These are phyloP conservation scores for Pantherophis guttatus DNA, from an alignment of 2,113 vertebrate genomes.

Conservation along the genomic window DNA sequence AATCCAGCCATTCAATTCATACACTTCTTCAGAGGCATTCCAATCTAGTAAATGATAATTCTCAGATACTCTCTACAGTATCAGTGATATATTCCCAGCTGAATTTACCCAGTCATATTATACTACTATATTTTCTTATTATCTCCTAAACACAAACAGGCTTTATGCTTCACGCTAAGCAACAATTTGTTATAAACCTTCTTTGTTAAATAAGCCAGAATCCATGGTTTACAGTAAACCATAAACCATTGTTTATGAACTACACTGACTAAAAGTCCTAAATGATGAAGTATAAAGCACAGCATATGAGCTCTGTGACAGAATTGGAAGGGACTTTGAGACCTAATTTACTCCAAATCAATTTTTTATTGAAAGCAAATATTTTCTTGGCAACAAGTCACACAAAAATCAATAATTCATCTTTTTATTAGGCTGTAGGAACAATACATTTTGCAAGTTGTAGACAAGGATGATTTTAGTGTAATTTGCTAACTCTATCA, in stretches of 20 bases:
- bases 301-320: neutral
- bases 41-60: neutral
- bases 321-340: neutral
- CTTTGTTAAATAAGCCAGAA: neutral
- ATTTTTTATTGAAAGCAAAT: neutral
- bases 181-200: neutral
- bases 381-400: neutral
- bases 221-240: neutral
- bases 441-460: constrained; percentile 18
- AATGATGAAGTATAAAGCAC: neutral
- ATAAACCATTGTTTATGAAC: neutral
- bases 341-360: neutral
- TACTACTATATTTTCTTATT: neutral
- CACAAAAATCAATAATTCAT: neutral
- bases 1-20: neutral
- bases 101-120: neutral
- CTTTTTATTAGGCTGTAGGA: constrained; percentile 33
- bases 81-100: neutral
- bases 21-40: neutral
- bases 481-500: neutral
- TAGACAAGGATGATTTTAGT: neutral
- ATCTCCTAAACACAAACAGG: neutral
- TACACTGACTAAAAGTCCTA: neutral
- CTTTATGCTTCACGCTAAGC: neutral
- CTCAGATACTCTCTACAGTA: neutral